Evolutionary conservation across 2,797 vertebrate genomes (phyloP), one percentile per base, ranked within the genome.

Genomic region (Pteropus rufus): DNA sequence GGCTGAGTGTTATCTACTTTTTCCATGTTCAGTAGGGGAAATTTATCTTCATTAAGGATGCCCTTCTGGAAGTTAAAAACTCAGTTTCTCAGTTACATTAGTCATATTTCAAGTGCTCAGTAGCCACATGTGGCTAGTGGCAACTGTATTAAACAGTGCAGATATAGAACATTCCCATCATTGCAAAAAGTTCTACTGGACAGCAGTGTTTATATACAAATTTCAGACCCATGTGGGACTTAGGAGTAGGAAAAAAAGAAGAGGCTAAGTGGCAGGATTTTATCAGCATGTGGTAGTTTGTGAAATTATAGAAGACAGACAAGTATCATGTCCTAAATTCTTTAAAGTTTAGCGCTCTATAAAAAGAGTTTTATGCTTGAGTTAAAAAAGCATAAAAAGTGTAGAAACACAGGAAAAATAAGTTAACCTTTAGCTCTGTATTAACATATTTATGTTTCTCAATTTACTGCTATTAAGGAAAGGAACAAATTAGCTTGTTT

Each of bases 321-420:
- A 92, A 65, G n/a, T 36, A 82, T 7, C 49, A 82, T 54, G 19
- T 36, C 56, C 56, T 85, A 46, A 92, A 69, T 96, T 90, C 29
- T 87, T 92, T 70, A n/a, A 92, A 93, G 46, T 86, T 95, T 81
- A 85, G 62, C 62, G 44, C 21, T 81, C 44, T 75, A 15, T 67
- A 46, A 89, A 73, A 89, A 73, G 29, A 52, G 23, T 62, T 34
- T 73, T 73, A 81, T 81, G 79, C 29, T 44, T 44, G 79, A 44
- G 39, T 62, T 19, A n/a, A 8, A 92, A 75, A 44, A 46, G 1
- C 56, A 77, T 69, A 70, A 69, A 54, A 36, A 46, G 70, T 34
- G 21, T 1, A 79, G 87, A 92, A 77, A 77, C 44, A 60, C 1
- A 83, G 49, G 18, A 18, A 70, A 49, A 73, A 54, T 12, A 92